Base-by-base conservation (phyloP, 1,140 invertebrate genomes). In the Drosophila albomicans region DNA sequence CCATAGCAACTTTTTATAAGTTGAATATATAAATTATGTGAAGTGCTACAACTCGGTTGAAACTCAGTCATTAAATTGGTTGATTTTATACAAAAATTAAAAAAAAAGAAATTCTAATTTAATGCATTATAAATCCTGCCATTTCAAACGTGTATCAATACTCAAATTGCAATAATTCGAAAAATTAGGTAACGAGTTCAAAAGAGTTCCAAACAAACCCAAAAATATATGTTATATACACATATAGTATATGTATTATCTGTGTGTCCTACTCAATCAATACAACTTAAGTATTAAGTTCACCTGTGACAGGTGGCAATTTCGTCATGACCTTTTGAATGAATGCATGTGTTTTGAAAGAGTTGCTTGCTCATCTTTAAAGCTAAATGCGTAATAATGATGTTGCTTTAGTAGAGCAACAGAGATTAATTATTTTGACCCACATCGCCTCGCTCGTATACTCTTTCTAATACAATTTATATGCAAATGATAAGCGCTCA, bases 281-380 rank as follows among this genome's bases (percentile, higher is more conserved):
- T 78, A 82, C 45, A 6, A 41, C 38, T 74, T 6, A 76, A 84
- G 67, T 72, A 84, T 84, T 76, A 61, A 70, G 56, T 56, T 38
- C 32, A 20, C 20, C 10, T 28, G 1, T 6, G 7, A 15, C 48
- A 52, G 35, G 46, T 61, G 35, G 8, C 41, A 10, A 63, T 38
- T 64, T 56, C 15, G 49, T 46, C 20, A 8, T 46, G 49, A 69
- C 57, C 71, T 59, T 25, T 15, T 58, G 61, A 6, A 20, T 7
- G 11, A 15, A 48, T 49, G 1, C 10, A 5, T 49, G 32, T 54
- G 51, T 54, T 13, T n/a, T 25, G 15, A 16, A 25, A 32, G 6
- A 48, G 30, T 1, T 15, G 28, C n/a, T 38, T 51, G 38, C 7
- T 38, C 35, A 38, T 30, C 20, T 4, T 25, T 1, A 35, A 38